Evolutionary conservation across 2,888 invertebrate species (phyloP).

Genomic region (Petrolisthes manimaculis): DNA sequence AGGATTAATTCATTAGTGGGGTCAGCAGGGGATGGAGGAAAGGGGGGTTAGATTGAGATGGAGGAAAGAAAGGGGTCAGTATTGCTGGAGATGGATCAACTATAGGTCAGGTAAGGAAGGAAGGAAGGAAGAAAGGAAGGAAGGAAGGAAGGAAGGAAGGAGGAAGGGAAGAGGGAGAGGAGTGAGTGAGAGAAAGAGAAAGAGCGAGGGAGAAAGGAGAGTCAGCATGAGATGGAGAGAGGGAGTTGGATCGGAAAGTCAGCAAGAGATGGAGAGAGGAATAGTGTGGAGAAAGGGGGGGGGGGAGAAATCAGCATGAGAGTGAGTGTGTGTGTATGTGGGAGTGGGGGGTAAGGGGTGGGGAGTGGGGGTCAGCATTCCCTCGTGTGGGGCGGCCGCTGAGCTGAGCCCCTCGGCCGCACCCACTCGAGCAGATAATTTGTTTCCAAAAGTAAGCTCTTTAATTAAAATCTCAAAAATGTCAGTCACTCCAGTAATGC

Average conservation of each 20-base stretch:
- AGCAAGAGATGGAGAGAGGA: too few species aligned
- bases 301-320: not conserved
- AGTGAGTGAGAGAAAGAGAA: not conserved
- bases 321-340: too few species aligned
- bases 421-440: slow-evolving; percentile 58
- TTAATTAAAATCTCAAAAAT: slow-evolving; percentile 66
- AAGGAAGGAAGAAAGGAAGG: not conserved
- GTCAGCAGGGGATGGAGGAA: not conserved
- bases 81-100: not conserved
- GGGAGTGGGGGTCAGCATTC: not conserved
- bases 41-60: not conserved
- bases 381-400: not conserved
- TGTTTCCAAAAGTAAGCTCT: slow-evolving; percentile 62
- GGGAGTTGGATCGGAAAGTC: too few species aligned
- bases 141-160: not conserved
- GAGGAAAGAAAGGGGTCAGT: not conserved
- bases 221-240: not conserved
- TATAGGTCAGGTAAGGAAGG: not conserved
- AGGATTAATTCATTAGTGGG: not conserved
- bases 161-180: not conserved
- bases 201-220: not conserved
- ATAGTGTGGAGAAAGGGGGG: not conserved
- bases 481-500: slow-evolving; percentile 63
- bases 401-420: slow-evolving; percentile 28
- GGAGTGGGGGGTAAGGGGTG: not conserved